phyloP scores from a whole-genome alignment of 2,888 invertebrate species.

The Tetrapedia diversipes region DNA sequence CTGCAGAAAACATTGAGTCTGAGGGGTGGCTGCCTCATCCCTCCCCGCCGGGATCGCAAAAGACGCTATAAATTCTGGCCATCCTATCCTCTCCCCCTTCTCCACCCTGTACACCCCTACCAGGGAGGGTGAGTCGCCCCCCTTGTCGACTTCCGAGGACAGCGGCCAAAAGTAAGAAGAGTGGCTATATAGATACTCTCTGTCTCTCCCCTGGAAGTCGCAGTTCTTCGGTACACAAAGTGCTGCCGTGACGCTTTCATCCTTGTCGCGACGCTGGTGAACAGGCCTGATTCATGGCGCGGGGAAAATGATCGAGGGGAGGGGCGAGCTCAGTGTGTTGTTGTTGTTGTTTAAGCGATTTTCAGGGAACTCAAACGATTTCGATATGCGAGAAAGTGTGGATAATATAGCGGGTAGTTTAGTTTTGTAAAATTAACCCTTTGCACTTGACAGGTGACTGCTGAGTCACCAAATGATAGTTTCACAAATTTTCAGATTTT shows the following conservation, averaged over 20 bases:
- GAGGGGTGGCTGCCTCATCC: constrained; percentile 75
- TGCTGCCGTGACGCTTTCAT: constrained; percentile 47
- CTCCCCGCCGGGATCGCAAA: constrained; percentile 70
- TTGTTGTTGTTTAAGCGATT: neutral
- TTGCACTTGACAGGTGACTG: too few relatives aligned
- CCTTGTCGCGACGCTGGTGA: constrained; percentile 19
- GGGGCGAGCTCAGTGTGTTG: neutral
- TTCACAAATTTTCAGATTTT: too few relatives aligned
- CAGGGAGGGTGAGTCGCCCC: too few relatives aligned
- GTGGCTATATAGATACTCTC: constrained; percentile 64
- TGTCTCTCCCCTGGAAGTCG: constrained; percentile 54
- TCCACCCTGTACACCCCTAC: too few relatives aligned
- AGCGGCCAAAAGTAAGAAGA: constrained; percentile 78
- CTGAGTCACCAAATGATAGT: too few relatives aligned
- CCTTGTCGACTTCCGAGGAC: constrained; percentile 69
- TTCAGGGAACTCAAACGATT: neutral
- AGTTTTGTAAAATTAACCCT: too few relatives aligned
- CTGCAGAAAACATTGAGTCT: constrained; percentile 83
- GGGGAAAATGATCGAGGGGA: constrained; percentile 22
- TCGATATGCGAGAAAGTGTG: too few relatives aligned
- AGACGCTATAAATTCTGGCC: constrained; percentile 82
- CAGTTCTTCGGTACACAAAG: constrained; percentile 51
- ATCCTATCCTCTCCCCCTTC: constrained; percentile 64
- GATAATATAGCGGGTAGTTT: too few relatives aligned
- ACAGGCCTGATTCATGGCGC: constrained; percentile 38